Conservation (phyloP, 1,140 invertebrate genomes). For the Zaprionus vittiger region DNA sequence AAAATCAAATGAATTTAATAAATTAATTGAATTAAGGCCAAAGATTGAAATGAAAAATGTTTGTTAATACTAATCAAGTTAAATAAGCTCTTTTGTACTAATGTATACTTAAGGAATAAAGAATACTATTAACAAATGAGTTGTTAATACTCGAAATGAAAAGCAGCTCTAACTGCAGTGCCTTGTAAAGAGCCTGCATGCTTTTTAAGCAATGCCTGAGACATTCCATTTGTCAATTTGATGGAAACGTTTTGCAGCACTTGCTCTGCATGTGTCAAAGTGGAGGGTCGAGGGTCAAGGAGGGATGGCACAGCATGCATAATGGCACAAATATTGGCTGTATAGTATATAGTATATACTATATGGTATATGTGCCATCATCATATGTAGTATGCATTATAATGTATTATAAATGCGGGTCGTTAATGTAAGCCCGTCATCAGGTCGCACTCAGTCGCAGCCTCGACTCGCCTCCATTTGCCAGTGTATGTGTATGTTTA, state of each 20-base stretch:
- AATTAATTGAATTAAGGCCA: no score
- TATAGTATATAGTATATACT: not conserved
- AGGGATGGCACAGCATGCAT: not conserved
- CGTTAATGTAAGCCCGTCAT: not conserved
- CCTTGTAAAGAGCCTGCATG: not conserved
- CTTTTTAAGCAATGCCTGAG: not conserved
- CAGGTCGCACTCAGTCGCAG: not conserved
- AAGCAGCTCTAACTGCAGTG: not conserved
- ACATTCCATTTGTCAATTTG: conserved; percentile 4
- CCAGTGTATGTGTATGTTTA: not conserved
- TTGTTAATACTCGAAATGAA: no score
- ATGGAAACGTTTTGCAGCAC: not conserved
- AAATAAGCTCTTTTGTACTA: no score
- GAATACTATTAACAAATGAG: no score
- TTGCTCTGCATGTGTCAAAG: not conserved
- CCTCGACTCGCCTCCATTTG: not conserved
- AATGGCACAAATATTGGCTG: not conserved
- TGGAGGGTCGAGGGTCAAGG: not conserved
- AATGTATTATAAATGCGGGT: conserved; percentile 3
- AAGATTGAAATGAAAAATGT: no score
- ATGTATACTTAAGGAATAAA: no score
- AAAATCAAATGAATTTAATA: no score
- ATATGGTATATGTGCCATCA: not conserved
- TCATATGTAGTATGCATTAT: not conserved
- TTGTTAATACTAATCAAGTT: no score